Percentiles rank a stretch among this genome's conserved stretches.
Evolutionary conservation across 2,888 invertebrate genomes (phyloP).

Genomic region (Petrolisthes cinctipes): DNA sequence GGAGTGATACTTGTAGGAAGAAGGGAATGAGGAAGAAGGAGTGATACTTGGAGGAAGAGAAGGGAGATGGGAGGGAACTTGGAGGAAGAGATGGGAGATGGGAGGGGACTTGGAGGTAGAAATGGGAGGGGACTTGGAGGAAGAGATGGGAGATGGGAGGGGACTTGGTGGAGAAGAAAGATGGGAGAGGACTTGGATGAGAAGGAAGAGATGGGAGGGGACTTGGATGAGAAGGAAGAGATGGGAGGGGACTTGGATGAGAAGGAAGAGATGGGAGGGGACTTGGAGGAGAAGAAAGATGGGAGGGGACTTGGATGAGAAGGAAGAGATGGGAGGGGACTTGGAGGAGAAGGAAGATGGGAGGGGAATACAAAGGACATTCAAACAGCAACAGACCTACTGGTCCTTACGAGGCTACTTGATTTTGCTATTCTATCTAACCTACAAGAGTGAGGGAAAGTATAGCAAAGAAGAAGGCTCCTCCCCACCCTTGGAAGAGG

Average conservation of each 20-base stretch:
- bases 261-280: neutral
- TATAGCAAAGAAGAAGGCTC: too few relatives aligned
- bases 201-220: too few relatives aligned
- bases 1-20: too few relatives aligned
- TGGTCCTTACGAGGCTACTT: too few relatives aligned
- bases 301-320: neutral
- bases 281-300: neutral
- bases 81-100: neutral
- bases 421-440: too few relatives aligned
- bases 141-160: neutral
- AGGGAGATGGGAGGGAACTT: neutral
- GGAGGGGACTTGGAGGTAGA: neutral
- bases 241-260: neutral
- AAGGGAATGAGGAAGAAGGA: neutral
- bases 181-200: neutral
- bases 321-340: neutral
- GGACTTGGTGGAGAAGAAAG: neutral
- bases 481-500: too few relatives aligned
- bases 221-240: neutral
- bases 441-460: too few relatives aligned
- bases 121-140: neutral
- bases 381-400: too few relatives aligned
- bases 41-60: neutral
- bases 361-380: too few relatives aligned
- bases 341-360: neutral